A percentile compares a stretch with the other conserved stretches of the same genome.
Evolutionary conservation across 2,888 invertebrate genomes (phyloP).

Genomic region (Drosophila hamatofila): DNA sequence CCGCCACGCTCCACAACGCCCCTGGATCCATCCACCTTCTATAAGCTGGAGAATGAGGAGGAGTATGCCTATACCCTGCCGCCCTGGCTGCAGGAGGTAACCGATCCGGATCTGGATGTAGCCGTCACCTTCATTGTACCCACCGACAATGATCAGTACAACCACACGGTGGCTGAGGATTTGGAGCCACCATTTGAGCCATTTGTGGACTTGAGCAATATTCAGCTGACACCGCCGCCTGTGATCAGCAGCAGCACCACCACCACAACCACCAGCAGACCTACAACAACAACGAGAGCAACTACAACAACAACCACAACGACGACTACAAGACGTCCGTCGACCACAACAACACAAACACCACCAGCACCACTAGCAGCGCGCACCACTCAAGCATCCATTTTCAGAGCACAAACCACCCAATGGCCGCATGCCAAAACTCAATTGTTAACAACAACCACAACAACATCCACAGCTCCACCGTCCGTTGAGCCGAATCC

Average conservation of each 20-base stretch:
- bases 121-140: constrained; percentile 82
- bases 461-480: constrained; percentile 54
- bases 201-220: constrained; percentile 75
- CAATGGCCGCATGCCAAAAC: constrained; percentile 47
- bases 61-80: constrained; percentile 81
- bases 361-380: constrained; percentile 24
- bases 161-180: constrained; percentile 76
- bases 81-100: constrained; percentile 81
- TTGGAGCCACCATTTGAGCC: constrained; percentile 83
- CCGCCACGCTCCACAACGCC: constrained; percentile 55
- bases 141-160: constrained; percentile 82
- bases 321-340: constrained; percentile 19
- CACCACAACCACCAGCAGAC: constrained; percentile 50
- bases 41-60: constrained; percentile 69
- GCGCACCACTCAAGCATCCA: constrained; percentile 49
- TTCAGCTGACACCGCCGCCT: constrained; percentile 73
- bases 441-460: constrained; percentile 44
- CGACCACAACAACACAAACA: constrained; percentile 45
- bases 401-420: constrained; percentile 37
- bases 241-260: constrained; percentile 37
- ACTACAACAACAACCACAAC: constrained; percentile 40
- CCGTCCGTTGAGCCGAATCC: constrained; percentile 58
- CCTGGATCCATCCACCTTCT: constrained; percentile 69
- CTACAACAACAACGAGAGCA: constrained; percentile 45
- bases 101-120: constrained; percentile 83